A percentile compares a stretch with the other conserved stretches of the same genome.
Conservation (phyloP, 2,113 vertebrate species). For the Athene cunicularia region DNA sequence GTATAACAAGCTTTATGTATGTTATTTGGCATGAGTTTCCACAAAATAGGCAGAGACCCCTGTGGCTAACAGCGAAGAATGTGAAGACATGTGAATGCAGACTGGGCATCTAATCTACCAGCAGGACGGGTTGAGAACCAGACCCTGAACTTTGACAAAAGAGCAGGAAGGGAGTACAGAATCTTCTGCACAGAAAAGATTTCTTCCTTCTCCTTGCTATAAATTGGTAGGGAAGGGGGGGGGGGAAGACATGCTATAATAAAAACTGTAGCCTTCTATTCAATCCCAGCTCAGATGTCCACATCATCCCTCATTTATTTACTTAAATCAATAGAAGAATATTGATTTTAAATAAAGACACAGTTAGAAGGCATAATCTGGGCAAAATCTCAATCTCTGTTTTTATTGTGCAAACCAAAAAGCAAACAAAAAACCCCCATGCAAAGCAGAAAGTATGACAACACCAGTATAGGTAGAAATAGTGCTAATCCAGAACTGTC, state of each 20-base stretch:
- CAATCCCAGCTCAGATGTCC: not conserved
- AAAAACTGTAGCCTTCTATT: not conserved
- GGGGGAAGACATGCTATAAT: not conserved
- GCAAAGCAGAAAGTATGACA: not conserved
- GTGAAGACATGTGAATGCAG: not conserved
- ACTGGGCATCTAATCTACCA: not conserved
- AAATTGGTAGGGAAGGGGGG: accelerated
- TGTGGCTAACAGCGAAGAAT: not conserved
- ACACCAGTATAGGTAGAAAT: constrained; percentile 10
- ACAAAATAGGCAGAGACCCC: not conserved
- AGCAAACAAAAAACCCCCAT: not conserved
- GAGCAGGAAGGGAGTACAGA: not conserved
- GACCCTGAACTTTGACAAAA: not conserved
- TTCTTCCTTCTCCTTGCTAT: not conserved
- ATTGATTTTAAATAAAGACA: not conserved
- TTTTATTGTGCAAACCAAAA: not conserved
- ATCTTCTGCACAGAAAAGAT: not conserved
- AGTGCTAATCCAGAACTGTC: constrained; percentile 9
- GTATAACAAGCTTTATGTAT: not conserved
- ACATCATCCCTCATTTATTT: not conserved
- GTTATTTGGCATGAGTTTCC: not conserved
- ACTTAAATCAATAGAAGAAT: not conserved
- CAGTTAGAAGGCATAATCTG: not conserved
- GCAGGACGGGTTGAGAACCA: not conserved
- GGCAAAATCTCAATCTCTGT: not conserved